Evolutionary conservation across 2,797 vertebrate species (phyloP).

Genomic region (Perodicticus potto): DNA sequence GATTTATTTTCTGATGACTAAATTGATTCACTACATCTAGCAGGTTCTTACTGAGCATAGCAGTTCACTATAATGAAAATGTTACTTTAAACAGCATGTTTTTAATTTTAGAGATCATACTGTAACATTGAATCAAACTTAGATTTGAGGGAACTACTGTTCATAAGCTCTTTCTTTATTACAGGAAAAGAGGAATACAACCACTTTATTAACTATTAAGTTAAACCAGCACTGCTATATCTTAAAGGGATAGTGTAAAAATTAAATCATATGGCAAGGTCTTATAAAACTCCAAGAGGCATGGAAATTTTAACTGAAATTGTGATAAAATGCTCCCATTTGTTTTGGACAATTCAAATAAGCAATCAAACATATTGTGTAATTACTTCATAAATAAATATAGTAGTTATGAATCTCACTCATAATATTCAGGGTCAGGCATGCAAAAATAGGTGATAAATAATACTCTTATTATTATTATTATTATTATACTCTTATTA

Average conservation of each 20-base stretch:
- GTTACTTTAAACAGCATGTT: background rate
- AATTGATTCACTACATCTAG: background rate
- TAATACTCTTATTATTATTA: too few relatives aligned
- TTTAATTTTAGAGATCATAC: background rate
- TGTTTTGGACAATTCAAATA: background rate
- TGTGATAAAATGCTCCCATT: background rate
- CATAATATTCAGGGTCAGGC: background rate
- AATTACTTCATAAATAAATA: background rate
- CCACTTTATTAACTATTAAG: background rate
- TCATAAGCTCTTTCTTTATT: background rate
- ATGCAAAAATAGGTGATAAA: background rate
- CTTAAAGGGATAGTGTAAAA: background rate
- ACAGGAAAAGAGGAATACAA: background rate
- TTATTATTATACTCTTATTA: too few relatives aligned
- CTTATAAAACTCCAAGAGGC: background rate
- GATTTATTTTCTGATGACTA: background rate
- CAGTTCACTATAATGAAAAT: background rate
- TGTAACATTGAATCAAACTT: background rate
- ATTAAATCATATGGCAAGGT: background rate
- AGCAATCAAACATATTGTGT: background rate
- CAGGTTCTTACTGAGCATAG: background rate
- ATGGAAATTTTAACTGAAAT: background rate
- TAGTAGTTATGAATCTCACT: background rate
- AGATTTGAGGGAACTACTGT: background rate
- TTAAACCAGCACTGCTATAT: background rate